These are phyloP conservation scores for Drosophila leontia DNA, from an alignment of 1,140 invertebrate genomes.

Conservation along the genomic window DNA sequence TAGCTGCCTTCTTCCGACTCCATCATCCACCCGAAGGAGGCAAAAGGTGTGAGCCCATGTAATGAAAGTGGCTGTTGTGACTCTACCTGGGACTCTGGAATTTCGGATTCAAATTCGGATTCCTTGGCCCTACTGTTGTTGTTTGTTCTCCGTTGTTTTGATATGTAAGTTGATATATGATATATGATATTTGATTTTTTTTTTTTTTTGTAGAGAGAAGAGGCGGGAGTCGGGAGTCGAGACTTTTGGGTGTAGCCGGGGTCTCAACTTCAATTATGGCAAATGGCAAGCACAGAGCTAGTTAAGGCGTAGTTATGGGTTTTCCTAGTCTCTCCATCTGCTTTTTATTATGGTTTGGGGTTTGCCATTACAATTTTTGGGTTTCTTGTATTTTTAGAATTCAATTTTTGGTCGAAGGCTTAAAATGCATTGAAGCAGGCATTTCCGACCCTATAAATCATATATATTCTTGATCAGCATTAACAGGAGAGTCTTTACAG, in stretches of 20 bases:
- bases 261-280: constrained; percentile 65
- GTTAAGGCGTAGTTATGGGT: constrained; percentile 18
- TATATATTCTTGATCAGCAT: no score
- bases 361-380: constrained; percentile 6
- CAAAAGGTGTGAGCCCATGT: constrained; percentile 75
- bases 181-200: constrained; percentile 75
- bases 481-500: no score
- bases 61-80: constrained; percentile 46
- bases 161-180: constrained; percentile 83
- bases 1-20: constrained; percentile 46
- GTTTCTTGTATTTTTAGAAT: neutral
- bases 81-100: constrained; percentile 52
- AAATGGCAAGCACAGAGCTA: constrained; percentile 40
- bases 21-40: constrained; percentile 3
- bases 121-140: constrained; percentile 55
- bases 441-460: no score
- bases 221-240: neutral
- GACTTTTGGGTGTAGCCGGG: constrained; percentile 46
- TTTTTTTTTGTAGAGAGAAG: constrained; percentile 34
- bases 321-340: constrained; percentile 15
- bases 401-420: neutral
- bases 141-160: constrained; percentile 71
- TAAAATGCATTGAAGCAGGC: no score
- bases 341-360: neutral
- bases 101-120: neutral